A percentile compares a stretch with the other conserved stretches of the same genome.
Evolutionary conservation across 2,113 vertebrate genomes (phyloP).

Genomic region (Tonatia bakeri): DNA sequence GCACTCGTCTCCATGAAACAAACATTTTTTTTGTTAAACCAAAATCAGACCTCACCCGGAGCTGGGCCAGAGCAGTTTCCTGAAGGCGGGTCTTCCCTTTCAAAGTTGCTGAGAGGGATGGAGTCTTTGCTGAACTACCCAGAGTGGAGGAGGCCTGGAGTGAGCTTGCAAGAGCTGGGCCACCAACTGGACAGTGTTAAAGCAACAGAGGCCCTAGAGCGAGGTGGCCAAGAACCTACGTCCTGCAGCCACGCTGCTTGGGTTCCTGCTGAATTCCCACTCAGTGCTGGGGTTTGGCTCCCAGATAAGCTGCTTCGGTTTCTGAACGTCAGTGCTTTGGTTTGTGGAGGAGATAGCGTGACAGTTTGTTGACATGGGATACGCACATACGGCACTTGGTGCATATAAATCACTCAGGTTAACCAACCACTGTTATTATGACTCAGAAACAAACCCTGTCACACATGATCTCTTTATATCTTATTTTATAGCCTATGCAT

Average conservation of each 20-base stretch:
- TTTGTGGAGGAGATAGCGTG: not conserved
- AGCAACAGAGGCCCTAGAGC: not conserved
- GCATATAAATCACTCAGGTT: not conserved
- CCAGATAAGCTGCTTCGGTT: not conserved
- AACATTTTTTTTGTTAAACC: not conserved
- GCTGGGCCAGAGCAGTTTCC: not conserved
- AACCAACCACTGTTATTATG: not conserved
- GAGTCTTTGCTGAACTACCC: not conserved
- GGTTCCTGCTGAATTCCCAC: not conserved
- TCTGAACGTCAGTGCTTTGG: not conserved
- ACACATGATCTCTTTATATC: not conserved
- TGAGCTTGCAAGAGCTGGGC: not conserved
- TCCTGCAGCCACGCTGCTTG: not conserved
- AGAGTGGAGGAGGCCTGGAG: not conserved
- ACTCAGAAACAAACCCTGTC: not conserved
- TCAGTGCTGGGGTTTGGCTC: not conserved
- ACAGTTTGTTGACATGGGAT: not conserved
- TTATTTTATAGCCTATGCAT: not conserved
- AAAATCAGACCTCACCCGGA: not conserved
- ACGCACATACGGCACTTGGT: not conserved
- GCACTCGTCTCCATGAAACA: not conserved
- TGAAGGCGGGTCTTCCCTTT: not conserved
- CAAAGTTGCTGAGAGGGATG: fast-evolving
- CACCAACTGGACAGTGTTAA: fast-evolving
- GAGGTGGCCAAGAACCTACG: not conserved